Evolutionary conservation across 1,140 invertebrate genomes (phyloP).

Genomic region (Danaus plexippus): DNA sequence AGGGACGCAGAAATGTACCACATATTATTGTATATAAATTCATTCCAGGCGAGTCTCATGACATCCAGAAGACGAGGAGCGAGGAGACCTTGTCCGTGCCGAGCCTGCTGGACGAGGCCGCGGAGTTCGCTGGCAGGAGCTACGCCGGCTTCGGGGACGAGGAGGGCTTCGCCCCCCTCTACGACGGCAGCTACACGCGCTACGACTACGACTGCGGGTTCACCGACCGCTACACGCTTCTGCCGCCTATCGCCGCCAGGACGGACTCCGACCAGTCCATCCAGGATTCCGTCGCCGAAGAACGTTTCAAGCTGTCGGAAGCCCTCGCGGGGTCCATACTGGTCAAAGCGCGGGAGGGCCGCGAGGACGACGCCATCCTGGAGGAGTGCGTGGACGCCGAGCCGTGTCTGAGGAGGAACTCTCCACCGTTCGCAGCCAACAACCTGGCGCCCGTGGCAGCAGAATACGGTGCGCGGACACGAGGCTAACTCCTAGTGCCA

Average conservation of each 20-base stretch:
- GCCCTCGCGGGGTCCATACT: slow-evolving; percentile 36
- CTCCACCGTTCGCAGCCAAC: slow-evolving; percentile 23
- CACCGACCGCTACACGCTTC: slow-evolving; percentile 43
- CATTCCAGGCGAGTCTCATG: slow-evolving; percentile 37
- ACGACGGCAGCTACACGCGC: slow-evolving; percentile 40
- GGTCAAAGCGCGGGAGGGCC: slow-evolving; percentile 29
- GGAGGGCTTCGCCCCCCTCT: slow-evolving; percentile 33
- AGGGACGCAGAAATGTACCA: no score
- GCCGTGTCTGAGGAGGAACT: slow-evolving; percentile 18
- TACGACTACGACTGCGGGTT: slow-evolving; percentile 45
- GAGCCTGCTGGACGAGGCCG: slow-evolving; percentile 39
- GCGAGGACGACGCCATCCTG: slow-evolving; percentile 30
- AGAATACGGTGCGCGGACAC: slow-evolving; percentile 31
- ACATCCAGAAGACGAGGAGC: slow-evolving; percentile 63
- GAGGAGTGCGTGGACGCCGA: slow-evolving; percentile 36
- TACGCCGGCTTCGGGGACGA: slow-evolving; percentile 29
- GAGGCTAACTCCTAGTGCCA: no score
- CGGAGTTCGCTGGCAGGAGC: slow-evolving; percentile 21
- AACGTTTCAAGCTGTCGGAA: slow-evolving; percentile 32
- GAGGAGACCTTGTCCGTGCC: slow-evolving; percentile 59
- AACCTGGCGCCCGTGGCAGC: slow-evolving; percentile 31
- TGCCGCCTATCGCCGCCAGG: slow-evolving; percentile 48
- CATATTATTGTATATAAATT: no score
- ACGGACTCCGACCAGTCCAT: slow-evolving; percentile 34
- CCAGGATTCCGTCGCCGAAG: slow-evolving; percentile 17